A percentile compares a stretch with the other conserved stretches of the same genome.
phyloP scores from a whole-genome alignment of 2,113 vertebrate genomes.

The Cololabis saira region DNA sequence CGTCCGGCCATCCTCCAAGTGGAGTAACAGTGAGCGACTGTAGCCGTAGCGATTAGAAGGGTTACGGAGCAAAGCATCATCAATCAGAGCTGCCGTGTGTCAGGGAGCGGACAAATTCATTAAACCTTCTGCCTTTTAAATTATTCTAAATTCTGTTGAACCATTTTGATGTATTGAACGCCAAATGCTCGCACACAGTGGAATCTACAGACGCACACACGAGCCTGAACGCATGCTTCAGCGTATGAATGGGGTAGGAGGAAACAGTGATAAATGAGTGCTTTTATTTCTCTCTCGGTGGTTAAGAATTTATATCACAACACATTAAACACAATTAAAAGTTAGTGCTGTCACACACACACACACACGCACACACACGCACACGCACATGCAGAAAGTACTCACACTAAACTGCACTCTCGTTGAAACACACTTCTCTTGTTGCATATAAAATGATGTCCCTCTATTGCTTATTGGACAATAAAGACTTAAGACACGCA shows the following conservation, averaged over 20 bases:
- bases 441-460: neutral
- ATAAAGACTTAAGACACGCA: too few relatives aligned
- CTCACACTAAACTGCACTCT: neutral
- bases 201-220: neutral
- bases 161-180: conserved; percentile 41
- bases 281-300: conserved; percentile 43
- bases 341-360: neutral
- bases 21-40: neutral
- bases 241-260: neutral
- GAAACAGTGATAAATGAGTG: conserved; percentile 34
- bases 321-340: conserved; percentile 33
- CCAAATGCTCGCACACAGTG: neutral
- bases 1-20: neutral
- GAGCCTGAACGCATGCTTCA: neutral
- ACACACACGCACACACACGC: neutral
- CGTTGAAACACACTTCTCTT: neutral
- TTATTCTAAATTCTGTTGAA: conserved; percentile 47
- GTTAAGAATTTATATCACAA: conserved; percentile 38
- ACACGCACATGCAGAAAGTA: neutral
- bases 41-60: neutral
- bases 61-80: conserved; percentile 33
- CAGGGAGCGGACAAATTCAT: conserved; percentile 48
- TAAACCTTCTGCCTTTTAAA: conserved; percentile 57
- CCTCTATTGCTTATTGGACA: too few relatives aligned
- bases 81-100: conserved; percentile 53